Conservation (phyloP, 2,797 vertebrate genomes). For the Dendrocincla tyrannina region DNA sequence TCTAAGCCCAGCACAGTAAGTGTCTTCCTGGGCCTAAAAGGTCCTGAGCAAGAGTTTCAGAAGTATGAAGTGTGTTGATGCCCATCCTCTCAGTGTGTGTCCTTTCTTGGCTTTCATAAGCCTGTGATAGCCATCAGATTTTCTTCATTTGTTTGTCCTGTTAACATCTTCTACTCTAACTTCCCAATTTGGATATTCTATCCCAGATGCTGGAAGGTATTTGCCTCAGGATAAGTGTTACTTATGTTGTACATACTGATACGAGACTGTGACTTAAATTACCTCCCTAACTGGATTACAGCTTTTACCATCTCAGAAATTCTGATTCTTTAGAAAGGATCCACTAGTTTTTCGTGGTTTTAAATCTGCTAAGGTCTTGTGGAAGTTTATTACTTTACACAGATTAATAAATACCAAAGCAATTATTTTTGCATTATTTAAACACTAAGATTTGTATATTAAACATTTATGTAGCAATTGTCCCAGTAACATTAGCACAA, state of each 20-base stretch:
- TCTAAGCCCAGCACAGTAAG: background rate
- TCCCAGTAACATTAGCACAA: slow-evolving; percentile 29
- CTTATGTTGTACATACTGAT: background rate
- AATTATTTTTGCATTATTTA: slow-evolving; percentile 31
- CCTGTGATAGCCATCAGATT: background rate
- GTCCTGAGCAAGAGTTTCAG: background rate
- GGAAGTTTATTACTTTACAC: background rate
- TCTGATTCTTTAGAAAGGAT: background rate
- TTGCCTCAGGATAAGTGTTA: background rate
- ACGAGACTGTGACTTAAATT: background rate
- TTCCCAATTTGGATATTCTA: background rate
- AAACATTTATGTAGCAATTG: background rate
- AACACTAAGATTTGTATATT: slow-evolving; percentile 5
- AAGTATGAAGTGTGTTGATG: background rate
- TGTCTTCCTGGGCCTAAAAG: background rate
- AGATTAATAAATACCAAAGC: slow-evolving; percentile 38
- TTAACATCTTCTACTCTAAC: background rate
- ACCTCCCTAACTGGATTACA: background rate
- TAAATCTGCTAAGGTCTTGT: background rate
- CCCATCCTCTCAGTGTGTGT: background rate
- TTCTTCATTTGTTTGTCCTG: background rate
- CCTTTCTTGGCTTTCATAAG: background rate
- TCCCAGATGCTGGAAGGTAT: background rate
- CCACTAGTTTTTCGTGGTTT: background rate
- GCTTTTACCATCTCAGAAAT: background rate